A percentile compares a stretch with the other conserved stretches of the same genome.
Evolutionary conservation across 2,797 vertebrate genomes (phyloP).

Genomic region (Pseudochaenichthys georgianus): DNA sequence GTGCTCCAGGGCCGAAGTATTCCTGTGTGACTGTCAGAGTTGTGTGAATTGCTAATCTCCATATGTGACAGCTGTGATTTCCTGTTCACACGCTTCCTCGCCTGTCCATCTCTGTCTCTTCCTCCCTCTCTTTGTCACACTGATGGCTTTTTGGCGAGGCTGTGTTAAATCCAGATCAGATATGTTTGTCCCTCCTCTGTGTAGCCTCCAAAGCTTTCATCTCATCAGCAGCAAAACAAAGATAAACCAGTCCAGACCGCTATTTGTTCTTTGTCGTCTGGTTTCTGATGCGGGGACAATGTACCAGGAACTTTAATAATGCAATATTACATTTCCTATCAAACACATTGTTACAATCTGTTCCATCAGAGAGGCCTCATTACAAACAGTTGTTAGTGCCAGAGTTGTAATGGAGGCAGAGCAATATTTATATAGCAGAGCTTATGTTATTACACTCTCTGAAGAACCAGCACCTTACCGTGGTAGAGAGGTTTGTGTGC

Average conservation of each 20-base stretch:
- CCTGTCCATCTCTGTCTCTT: not conserved
- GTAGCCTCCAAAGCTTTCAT: not conserved
- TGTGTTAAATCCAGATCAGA: not conserved
- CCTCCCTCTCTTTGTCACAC: constrained; percentile 1
- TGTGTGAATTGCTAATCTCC: constrained; percentile 1
- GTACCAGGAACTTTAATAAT: not conserved
- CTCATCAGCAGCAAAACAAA: not conserved
- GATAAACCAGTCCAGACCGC: not conserved
- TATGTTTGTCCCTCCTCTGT: not conserved
- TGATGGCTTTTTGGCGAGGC: not conserved
- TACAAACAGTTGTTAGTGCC: not conserved
- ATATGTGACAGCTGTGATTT: constrained; percentile 8
- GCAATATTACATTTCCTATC: not conserved
- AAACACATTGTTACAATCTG: not conserved
- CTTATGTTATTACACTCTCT: not conserved
- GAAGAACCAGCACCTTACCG: too few relatives aligned
- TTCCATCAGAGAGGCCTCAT: not conserved
- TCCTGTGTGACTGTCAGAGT: not conserved
- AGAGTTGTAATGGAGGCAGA: constrained; percentile 1
- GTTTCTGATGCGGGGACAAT: not conserved
- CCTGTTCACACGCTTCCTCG: not conserved
- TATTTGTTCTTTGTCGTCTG: not conserved
- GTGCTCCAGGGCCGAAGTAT: not conserved
- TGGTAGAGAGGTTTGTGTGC: too few relatives aligned
- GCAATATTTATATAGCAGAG: not conserved